These are phyloP conservation scores for Chrysoperla carnea DNA, from an alignment of 1,140 invertebrate genomes.

Conservation along the genomic window DNA sequence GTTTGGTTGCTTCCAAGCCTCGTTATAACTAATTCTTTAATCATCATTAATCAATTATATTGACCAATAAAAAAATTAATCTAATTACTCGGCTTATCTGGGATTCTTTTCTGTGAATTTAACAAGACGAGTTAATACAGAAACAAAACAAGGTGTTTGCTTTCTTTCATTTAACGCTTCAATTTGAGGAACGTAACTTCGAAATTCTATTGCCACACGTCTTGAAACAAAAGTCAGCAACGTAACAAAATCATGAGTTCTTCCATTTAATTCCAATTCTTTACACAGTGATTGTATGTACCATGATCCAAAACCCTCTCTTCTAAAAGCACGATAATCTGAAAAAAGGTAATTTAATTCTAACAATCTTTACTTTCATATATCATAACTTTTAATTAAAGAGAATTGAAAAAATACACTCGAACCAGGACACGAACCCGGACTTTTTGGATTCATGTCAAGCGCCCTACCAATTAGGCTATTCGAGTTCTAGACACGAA, in stretches of 20 bases:
- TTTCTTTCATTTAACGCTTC: slow-evolving; percentile 43
- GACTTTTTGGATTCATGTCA: too few species aligned
- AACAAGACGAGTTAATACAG: slow-evolving; percentile 37
- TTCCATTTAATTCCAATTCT: slow-evolving; percentile 28
- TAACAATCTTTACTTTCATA: not conserved
- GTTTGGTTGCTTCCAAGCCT: too few species aligned
- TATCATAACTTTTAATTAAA: not conserved
- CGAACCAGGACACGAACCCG: too few species aligned
- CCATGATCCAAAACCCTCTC: slow-evolving; percentile 47
- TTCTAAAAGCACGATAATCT: slow-evolving; percentile 52
- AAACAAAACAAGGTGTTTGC: slow-evolving; percentile 52
- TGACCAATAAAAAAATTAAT: too few species aligned
- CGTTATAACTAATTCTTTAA: too few species aligned
- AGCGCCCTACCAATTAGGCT: too few species aligned
- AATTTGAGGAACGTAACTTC: slow-evolving; percentile 34
- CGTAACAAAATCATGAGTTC: slow-evolving; percentile 35
- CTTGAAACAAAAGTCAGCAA: slow-evolving; percentile 46
- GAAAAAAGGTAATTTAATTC: slow-evolving; percentile 6
- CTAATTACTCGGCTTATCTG: too few species aligned
- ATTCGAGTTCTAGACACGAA: too few species aligned
- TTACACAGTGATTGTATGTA: slow-evolving; percentile 48
- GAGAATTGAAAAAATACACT: too few species aligned
- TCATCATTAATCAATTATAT: too few species aligned
- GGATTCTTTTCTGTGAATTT: too few species aligned
- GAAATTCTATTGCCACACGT: slow-evolving; percentile 39